Evolutionary conservation across 2,797 vertebrate species (phyloP).

Genomic region (Falco columbarius): DNA sequence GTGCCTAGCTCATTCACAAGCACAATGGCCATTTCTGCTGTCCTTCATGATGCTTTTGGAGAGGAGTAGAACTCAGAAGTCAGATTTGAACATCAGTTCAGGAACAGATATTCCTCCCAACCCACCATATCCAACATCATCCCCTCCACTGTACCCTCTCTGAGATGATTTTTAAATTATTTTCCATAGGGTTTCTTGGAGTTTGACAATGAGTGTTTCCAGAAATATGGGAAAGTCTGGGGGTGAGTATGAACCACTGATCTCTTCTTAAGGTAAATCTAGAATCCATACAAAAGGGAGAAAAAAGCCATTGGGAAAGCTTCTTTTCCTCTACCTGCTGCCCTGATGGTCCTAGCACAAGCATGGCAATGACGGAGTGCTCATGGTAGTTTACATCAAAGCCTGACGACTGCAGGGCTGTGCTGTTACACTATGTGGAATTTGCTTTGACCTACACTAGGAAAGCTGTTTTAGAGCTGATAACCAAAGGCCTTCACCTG

Average conservation of each 20-base stretch:
- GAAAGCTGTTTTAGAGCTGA: background rate
- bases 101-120: background rate
- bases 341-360: background rate
- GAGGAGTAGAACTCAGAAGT: background rate
- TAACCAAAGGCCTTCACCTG: background rate
- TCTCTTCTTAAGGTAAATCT: background rate
- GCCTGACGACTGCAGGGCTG: background rate
- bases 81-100: background rate
- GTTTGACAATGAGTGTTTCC: background rate
- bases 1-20: background rate
- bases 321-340: background rate
- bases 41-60: background rate
- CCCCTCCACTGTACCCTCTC: fast-evolving
- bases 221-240: slow-evolving; percentile 64
- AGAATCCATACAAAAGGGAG: background rate
- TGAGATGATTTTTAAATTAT: background rate
- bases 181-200: slow-evolving; percentile 46
- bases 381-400: background rate
- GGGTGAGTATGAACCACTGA: slow-evolving; percentile 46
- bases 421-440: background rate
- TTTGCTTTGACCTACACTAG: background rate
- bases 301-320: background rate
- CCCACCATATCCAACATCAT: background rate
- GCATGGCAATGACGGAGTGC: fast-evolving
- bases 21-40: fast-evolving